These are phyloP conservation scores for Troides helena DNA, from an alignment of 2,888 invertebrate species.

Conservation along the genomic window DNA sequence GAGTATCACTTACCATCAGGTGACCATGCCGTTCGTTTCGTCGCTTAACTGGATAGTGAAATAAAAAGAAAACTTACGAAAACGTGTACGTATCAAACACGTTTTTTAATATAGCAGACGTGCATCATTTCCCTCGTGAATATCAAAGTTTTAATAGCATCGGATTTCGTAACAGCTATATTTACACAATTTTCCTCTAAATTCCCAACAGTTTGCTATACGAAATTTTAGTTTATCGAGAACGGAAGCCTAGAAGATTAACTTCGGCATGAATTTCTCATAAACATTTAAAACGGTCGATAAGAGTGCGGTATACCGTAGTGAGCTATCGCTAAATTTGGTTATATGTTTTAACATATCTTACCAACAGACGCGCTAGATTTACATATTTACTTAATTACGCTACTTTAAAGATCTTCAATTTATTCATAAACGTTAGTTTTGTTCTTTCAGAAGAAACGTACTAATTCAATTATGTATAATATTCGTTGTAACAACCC, in stretches of 20 bases:
- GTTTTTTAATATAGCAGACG: neutral
- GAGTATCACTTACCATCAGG: too few species aligned
- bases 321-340: constrained; percentile 1
- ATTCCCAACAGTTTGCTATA: constrained; percentile 22
- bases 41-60: too few species aligned
- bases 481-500: too few species aligned
- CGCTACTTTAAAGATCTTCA: too few species aligned
- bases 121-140: constrained; percentile 7
- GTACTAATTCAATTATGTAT: too few species aligned
- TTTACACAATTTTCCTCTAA: constrained; percentile 21
- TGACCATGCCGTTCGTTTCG: too few species aligned
- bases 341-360: constrained; percentile 1
- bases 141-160: constrained; percentile 17
- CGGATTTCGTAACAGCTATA: constrained; percentile 12
- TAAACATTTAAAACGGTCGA: constrained; percentile 25
- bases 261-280: constrained; percentile 25
- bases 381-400: too few species aligned
- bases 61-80: too few species aligned
- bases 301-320: constrained; percentile 10
- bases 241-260: constrained; percentile 27
- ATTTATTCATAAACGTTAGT: too few species aligned
- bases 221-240: constrained; percentile 27
- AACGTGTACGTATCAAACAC: too few species aligned
- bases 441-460: too few species aligned
- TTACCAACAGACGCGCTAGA: too few species aligned